Base-by-base conservation (phyloP, 2,888 invertebrate species). In the Leptarthrus brevirostris region DNA sequence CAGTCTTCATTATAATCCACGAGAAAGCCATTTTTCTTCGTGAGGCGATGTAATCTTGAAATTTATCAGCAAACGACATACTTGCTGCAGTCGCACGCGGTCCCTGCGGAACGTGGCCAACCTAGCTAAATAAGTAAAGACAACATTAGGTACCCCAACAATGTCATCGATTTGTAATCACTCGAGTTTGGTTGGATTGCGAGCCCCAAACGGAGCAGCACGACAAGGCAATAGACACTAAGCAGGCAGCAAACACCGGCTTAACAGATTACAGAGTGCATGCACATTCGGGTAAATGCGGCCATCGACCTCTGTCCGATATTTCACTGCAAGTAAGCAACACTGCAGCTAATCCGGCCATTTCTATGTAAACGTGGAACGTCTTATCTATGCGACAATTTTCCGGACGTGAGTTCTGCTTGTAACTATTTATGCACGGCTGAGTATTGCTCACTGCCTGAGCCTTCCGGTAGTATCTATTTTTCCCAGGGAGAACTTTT, bases 221-320 rank as follows among this genome's bases (percentile, higher is more conserved):
- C 6, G 40, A 40, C 12, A 40, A 6, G 12, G 30, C 30, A 4
- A 30, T 1, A n/a, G n/a, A n/a, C 30, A 30, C 6, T 12, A 40
- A 40, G 40, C 40, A 12, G 10, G 40, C n/a, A 3, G n/a, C n/a
- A n/a, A n/a, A n/a, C 64, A 22, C 8, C 61, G 61, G 61, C 12
- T 44, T 44, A 64, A 44, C 5, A 44, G 64, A 64, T 64, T 47
- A 47, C 44, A 40, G 47, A 64, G 14, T 64, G 64, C 47, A 64
- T 64, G 64, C 44, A 64, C 47, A 64, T 64, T 64, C 64, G 64
- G 64, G 44, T 64, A 26, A 64, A 64, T 47, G 64, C 47, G 64
- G 47, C n/a, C 64, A 26, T 64, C 47, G 64, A 64, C 64, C 64
- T 64, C 64, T 64, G 64, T 64, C 44, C 64, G 64, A 64, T 47